Evolutionary conservation across 2,888 invertebrate genomes (phyloP).

Genomic region (Cephonodes hylas): DNA sequence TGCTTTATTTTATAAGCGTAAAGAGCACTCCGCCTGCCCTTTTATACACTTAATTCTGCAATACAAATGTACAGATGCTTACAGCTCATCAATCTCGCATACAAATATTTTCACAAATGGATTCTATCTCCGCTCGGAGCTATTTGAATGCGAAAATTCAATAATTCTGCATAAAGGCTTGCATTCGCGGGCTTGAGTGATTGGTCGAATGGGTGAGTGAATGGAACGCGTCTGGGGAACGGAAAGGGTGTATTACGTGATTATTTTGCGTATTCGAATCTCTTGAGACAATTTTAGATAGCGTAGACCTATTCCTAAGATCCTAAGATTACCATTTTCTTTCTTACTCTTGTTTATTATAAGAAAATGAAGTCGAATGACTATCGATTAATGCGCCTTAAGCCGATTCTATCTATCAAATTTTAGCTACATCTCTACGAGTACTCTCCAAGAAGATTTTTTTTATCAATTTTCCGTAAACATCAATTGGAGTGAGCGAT

Average conservation of each 20-base stretch:
- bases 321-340: no score
- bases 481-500: slow-evolving; percentile 16
- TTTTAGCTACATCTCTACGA: no score
- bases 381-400: no score
- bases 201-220: slow-evolving; percentile 59
- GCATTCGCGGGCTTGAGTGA: slow-evolving; percentile 60
- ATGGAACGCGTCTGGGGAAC: slow-evolving; percentile 44
- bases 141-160: slow-evolving; percentile 61
- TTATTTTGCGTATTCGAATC: slow-evolving; percentile 56
- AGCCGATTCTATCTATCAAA: no score
- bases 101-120: slow-evolving; percentile 55
- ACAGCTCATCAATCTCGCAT: slow-evolving; percentile 21
- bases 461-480: background rate
- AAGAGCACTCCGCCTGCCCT: background rate
- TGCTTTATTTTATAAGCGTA: background rate
- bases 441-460: no score
- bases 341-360: no score
- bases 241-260: slow-evolving; percentile 35
- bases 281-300: slow-evolving; percentile 46
- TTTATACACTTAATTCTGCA: background rate
- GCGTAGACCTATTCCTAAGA: no score
- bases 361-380: no score
- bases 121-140: slow-evolving; percentile 47
- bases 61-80: background rate
- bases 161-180: slow-evolving; percentile 68